Base-by-base conservation (phyloP, 2,113 vertebrate genomes). In the Mus pahari region DNA sequence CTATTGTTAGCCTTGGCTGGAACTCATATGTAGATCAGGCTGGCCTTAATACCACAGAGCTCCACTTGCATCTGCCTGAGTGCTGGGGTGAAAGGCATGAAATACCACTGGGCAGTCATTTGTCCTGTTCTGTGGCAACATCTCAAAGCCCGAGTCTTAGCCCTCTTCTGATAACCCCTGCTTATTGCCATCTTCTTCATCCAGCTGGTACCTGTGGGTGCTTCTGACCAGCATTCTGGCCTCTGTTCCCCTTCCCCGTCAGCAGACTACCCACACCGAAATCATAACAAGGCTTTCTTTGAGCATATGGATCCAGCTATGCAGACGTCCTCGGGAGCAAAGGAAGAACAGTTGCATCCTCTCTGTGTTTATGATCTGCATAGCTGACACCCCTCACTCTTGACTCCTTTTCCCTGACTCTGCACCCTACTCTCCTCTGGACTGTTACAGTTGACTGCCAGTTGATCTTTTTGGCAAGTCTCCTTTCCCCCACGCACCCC, bases 291-390 rank as follows among this genome's bases (percentile, higher is more conserved):
- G 22, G 48, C 45, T 66, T 58, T 77, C 60, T 60, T 77, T 82
- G 24, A 50, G 45, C 79, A 62, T 8, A 2, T 53, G 20, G 14
- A 31, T 26, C 68, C 62, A 58, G 28, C 45, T 16, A 7, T 19
- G 45, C 16, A 42, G 5, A 16, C n/a, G 24, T 70, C 83, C 71
- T 82, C 66, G 62, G 50, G 58, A 64, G 19, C 24, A 26, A 24
- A 50, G 81, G 82, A 39, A 66, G 73, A 22, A 17, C 70, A 20
- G 0, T 36, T 58, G 22, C 60, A 19, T 53, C 28, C 58, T n/a
- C 36, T 26, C n/a, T 50, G 60, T 58, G 7, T 28, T 14, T 28
- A 0, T 14, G 33, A 2, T 36, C 64, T 45, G 0, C 4, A 5
- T 39, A 20, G 12, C 84, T 73, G 20, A 5, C 28, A 1, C 33